Evolutionary conservation across 1,140 invertebrate genomes (phyloP), one percentile per base, ranked within the genome.

Genomic region (Fopius arisanus): DNA sequence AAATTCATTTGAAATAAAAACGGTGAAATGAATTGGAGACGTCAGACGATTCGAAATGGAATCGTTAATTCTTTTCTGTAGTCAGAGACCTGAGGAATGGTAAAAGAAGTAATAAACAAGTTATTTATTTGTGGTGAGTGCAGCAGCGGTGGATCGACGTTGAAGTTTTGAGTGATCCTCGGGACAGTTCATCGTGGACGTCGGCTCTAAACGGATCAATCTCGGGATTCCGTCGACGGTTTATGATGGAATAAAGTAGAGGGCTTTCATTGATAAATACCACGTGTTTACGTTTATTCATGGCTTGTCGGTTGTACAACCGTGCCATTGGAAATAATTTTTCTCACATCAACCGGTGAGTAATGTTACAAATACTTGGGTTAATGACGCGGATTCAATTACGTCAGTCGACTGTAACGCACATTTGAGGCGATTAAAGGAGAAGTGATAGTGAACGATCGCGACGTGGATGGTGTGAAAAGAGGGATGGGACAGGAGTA

Each of bases 131-230:
- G n/a, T n/a, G n/a, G n/a, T n/a, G n/a, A n/a, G n/a, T 37, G 33
- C 9, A 10, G 12, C 12, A 37, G 14, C 70, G 5, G n/a, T 10
- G 12, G 7, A 29, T 41, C 19, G 7, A 41, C 33, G 21, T n/a
- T 26, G 41, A 6, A 14, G 14, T 51, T 51, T 51, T 6, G 21
- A 48, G 29, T 10, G 31, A 40, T 6, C 16, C 40, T 23, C 23
- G 26, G 16, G 54, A 65, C 59, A 72, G 70, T 65, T 72, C 43
- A 23, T 51, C 67, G 67, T 31, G 7, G 19, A 37, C 70, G 14
- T 19, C 43, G 33, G 21, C 40, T 41, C 14, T 26, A 16, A 51
- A 12, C 28, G 43, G 67, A 69, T 51, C 43, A 51, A 51, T 51
- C 43, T 51, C 43, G n/a, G n/a, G 1, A 5, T 51, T 14, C 1